phyloP scores from a whole-genome alignment of 2,888 invertebrate species.

The Sialis fuliginosa region DNA sequence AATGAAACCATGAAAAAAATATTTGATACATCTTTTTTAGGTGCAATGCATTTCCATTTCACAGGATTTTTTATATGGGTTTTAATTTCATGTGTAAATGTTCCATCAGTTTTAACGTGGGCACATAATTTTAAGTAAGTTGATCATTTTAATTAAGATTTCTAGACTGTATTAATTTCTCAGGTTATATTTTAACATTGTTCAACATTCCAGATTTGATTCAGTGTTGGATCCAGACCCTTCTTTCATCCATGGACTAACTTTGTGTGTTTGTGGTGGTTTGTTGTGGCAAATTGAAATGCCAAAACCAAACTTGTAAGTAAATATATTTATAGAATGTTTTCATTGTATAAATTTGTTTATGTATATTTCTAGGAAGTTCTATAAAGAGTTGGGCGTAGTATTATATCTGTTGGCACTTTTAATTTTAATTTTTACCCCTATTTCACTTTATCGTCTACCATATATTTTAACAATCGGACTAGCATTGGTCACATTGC shows the following conservation, averaged over 20 bases:
- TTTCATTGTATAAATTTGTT: background rate
- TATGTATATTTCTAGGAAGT: constrained; percentile 25
- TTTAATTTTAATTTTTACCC: constrained; percentile 36
- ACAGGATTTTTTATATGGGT: constrained; percentile 52
- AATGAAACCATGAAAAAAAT: background rate
- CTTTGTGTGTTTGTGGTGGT: constrained; percentile 38
- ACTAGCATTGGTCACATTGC: constrained; percentile 34
- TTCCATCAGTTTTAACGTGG: constrained; percentile 62
- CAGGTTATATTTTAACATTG: no score
- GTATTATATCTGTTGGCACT: constrained; percentile 35
- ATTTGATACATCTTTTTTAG: constrained; percentile 15
- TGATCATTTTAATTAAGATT: background rate
- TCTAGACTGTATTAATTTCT: background rate
- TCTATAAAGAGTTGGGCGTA: constrained; percentile 27
- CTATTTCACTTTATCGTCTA: constrained; percentile 38
- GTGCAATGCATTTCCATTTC: constrained; percentile 52
- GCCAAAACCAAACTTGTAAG: constrained; percentile 46
- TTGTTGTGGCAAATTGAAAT: constrained; percentile 48
- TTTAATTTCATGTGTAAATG: constrained; percentile 43
- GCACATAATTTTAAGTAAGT: constrained; percentile 61
- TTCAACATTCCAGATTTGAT: constrained; percentile 28
- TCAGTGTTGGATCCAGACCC: constrained; percentile 41
- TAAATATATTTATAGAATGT: constrained; percentile 11
- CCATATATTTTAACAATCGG: constrained; percentile 37
- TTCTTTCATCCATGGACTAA: constrained; percentile 35